Evolutionary conservation across 2,888 invertebrate species (phyloP), one percentile per base, ranked within the genome.

Genomic region (Apotomis turbidana): DNA sequence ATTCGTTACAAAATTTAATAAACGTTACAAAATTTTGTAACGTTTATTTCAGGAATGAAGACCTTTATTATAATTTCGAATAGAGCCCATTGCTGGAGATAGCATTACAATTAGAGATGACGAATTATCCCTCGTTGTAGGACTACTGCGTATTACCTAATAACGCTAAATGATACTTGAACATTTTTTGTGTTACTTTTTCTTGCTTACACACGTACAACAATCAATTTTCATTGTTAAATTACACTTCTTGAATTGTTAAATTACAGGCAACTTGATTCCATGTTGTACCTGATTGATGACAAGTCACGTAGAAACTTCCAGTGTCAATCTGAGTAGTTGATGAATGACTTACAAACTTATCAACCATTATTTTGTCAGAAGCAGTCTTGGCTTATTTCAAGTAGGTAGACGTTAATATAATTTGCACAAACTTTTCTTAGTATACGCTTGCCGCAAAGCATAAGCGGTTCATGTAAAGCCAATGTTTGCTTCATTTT

Each of bases 221-320:
- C n/a, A 41, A 51, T 59, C 10, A 6, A 13, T 51, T 60, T 55
- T 51, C 66, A 54, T 60, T 71, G 60, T 27, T 27, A 27, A 27
- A 27, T 27, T 27, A 27, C 27, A 71, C 52, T 9, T 44, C 27
- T 71, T 13, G 54, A 15, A 41, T 70, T 51, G 44, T 54, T 49
- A 55, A 61, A 70, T 70, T 61, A 67, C 51, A 57, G 66, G 51
- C 46, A 44, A 66, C 70, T 61, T 73, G 67, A 67, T 68, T 15
- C 27, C 46, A 58, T 68, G 68, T 72, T 68, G 55, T 58, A n/a
- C 69, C 74, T 84, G 84, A 85, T 82, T 81, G 82, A 85, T 82
- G 79, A 80, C 63, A 72, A 74, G 70, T 70, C 74, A 74, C 76
- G 75, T 70, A 69, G 70, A 75, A 75, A 72, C 74, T 71, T 62